phyloP scores from a whole-genome alignment of 2,888 invertebrate species.

The Lingula anatina region DNA sequence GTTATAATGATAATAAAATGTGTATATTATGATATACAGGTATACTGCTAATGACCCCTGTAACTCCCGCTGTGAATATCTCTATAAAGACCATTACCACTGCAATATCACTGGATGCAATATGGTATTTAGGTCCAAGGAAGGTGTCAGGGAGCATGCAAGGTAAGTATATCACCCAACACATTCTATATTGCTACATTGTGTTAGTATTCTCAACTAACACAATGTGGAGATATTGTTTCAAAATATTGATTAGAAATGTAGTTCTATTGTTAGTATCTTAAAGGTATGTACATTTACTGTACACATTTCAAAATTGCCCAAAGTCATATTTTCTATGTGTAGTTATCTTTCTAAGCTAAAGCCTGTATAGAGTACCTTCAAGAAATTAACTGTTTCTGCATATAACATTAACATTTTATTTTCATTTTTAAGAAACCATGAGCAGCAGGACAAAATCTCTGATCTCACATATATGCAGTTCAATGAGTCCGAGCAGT shows the following conservation, averaged over 20 bases:
- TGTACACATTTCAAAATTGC: too few relatives aligned
- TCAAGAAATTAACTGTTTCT: not conserved
- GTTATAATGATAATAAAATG: too few relatives aligned
- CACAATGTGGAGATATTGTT: slow-evolving; percentile 83
- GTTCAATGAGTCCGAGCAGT: slow-evolving; percentile 60
- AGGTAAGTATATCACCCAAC: slow-evolving; percentile 53
- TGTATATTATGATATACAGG: too few relatives aligned
- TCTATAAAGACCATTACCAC: slow-evolving; percentile 79
- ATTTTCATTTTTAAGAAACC: slow-evolving; percentile 57
- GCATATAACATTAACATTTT: not conserved
- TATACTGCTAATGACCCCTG: slow-evolving; percentile 55
- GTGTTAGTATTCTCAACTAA: too few relatives aligned
- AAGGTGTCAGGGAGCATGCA: slow-evolving; percentile 77
- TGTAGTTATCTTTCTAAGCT: too few relatives aligned
- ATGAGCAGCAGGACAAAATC: slow-evolving; percentile 82
- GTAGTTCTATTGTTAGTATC: too few relatives aligned
- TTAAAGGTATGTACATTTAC: too few relatives aligned
- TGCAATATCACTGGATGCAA: slow-evolving; percentile 65
- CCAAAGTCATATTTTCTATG: too few relatives aligned
- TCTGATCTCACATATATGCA: slow-evolving; percentile 71
- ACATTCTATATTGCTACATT: too few relatives aligned
- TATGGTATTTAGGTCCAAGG: slow-evolving; percentile 53
- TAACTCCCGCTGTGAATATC: slow-evolving; percentile 59
- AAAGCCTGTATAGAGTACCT: too few relatives aligned
- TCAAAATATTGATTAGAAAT: slow-evolving; percentile 67